Evolutionary conservation across 2,113 vertebrate genomes (phyloP).

Genomic region (Halichoeres trimaculatus): DNA sequence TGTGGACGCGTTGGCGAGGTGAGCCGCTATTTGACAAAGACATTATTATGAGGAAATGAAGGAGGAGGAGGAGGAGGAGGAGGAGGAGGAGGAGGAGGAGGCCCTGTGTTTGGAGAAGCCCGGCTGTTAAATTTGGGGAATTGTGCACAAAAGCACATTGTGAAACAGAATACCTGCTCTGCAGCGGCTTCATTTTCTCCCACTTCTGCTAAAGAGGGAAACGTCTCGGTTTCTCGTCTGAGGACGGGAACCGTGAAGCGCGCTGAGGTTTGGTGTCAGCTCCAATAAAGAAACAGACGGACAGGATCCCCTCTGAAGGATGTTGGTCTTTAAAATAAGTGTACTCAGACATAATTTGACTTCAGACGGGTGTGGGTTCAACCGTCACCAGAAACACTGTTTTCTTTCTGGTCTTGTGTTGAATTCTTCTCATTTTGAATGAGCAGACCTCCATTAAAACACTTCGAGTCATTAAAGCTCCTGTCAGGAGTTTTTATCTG

Average conservation of each 20-base stretch:
- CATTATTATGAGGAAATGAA: conserved; percentile 82
- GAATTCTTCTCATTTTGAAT: conserved; percentile 3
- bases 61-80: conserved; percentile 51
- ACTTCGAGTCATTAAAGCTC: too few species aligned
- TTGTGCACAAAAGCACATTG: conserved; percentile 77
- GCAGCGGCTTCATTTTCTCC: conserved; percentile 53
- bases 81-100: conserved; percentile 51
- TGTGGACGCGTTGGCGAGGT: conserved; percentile 72
- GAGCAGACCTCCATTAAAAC: not conserved
- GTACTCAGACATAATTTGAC: conserved; percentile 14
- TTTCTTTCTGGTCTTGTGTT: not conserved
- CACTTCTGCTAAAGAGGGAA: conserved; percentile 57
- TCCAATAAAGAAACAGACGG: conserved; percentile 52
- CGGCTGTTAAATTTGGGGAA: conserved; percentile 48
- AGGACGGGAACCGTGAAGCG: conserved; percentile 64
- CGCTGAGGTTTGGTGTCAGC: conserved; percentile 52
- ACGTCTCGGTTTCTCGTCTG: conserved; percentile 60
- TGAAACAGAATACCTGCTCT: conserved; percentile 74
- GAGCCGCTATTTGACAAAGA: conserved; percentile 76
- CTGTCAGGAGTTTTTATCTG: too few species aligned
- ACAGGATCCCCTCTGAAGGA: conserved; percentile 42
- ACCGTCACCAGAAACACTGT: not conserved
- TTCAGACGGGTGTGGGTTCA: not conserved
- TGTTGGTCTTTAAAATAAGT: conserved; percentile 32
- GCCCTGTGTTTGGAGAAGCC: conserved; percentile 70